A percentile compares a stretch with the other conserved stretches of the same genome.
Conservation (phyloP, 2,797 vertebrate species). For the Buceros bicornis region DNA sequence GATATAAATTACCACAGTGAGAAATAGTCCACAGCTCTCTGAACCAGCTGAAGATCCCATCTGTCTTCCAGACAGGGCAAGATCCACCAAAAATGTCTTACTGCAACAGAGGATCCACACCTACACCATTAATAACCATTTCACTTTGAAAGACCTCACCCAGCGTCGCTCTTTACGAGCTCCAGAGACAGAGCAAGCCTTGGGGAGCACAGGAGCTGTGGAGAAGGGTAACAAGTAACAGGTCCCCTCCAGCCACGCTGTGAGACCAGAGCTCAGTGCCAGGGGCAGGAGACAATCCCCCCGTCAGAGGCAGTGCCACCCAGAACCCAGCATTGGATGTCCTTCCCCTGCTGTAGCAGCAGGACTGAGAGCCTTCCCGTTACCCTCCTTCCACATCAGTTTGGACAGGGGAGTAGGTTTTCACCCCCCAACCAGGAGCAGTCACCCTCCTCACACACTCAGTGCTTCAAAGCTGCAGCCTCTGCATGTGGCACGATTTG, state of each 20-base stretch:
- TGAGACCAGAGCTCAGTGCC: rapidly evolving
- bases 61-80: not conserved
- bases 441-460: not conserved
- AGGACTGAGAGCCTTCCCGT: not conserved
- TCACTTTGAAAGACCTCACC: not conserved
- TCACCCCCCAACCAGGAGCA: not conserved
- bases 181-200: not conserved
- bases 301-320: not conserved
- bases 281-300: rapidly evolving
- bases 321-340: not conserved
- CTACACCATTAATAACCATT: rapidly evolving
- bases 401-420: not conserved
- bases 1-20: not conserved
- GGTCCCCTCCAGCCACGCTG: rapidly evolving
- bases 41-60: not conserved
- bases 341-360: not conserved
- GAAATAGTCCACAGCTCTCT: not conserved
- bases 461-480: not conserved
- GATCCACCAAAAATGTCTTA: not conserved
- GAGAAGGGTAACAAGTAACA: not conserved
- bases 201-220: not conserved
- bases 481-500: not conserved
- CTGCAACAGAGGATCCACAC: not conserved
- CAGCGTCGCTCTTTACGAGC: not conserved
- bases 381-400: not conserved